Base-by-base conservation (phyloP, 23 tunicate genomes). In the Diplosoma virens region DNA sequence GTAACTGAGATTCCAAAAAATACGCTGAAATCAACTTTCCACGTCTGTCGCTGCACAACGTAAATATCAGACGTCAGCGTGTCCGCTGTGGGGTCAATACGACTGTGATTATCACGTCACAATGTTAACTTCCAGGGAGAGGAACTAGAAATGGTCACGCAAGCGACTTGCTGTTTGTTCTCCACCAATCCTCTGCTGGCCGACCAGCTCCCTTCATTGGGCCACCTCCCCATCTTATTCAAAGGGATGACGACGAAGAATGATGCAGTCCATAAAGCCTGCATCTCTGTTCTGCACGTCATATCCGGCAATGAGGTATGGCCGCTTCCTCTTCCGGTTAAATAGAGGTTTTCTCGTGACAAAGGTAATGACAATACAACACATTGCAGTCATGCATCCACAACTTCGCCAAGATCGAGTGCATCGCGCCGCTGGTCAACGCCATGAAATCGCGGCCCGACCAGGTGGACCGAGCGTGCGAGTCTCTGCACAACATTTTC, bases 71-170 rank as follows among this genome's bases (percentile, higher is more conserved):
- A n/a, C n/a, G n/a, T n/a, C n/a, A n/a, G n/a, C n/a, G n/a, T n/a
- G n/a, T n/a, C n/a, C n/a, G n/a, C n/a, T n/a, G n/a, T n/a, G n/a
- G n/a, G n/a, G n/a, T n/a, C n/a, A n/a, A n/a, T n/a, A n/a, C n/a
- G n/a, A n/a, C n/a, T n/a, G n/a, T n/a, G n/a, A n/a, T n/a, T n/a
- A n/a, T n/a, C n/a, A n/a, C n/a, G n/a, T n/a, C n/a, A n/a, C n/a
- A n/a, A n/a, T n/a, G n/a, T n/a, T n/a, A n/a, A n/a, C n/a, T n/a
- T 30, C 3, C 86, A 92, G 97, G 97, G 86, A 27, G 97, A 92
- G 63, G 37, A 53, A 56, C 46, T 92, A 48, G 92, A 92, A 59
- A 92, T 81, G 30, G 97, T 92, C 28, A 92, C 97, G 6, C 97
- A 92, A 63, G 91, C 97, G 9, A 72, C 87, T 3, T 92, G 97